Conservation (phyloP, 2,113 vertebrate species). For the Pygoscelis antarcticus region DNA sequence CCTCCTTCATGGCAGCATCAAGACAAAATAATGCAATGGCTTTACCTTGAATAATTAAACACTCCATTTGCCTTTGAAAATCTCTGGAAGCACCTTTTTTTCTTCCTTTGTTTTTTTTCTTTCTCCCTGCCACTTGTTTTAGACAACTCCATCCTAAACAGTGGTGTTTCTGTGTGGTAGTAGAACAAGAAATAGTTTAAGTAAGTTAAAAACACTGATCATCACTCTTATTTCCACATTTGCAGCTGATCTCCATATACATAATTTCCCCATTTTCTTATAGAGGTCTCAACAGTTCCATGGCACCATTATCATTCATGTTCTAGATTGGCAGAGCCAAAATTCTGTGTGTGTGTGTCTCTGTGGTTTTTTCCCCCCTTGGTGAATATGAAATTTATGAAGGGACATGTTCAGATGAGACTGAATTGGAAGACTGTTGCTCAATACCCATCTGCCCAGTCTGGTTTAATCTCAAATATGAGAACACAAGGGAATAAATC, state of each 20-base stretch:
- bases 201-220: not conserved
- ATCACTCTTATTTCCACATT: not conserved
- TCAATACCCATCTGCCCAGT: not conserved
- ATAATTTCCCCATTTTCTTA: not conserved
- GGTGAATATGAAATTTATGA: not conserved
- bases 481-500: not conserved
- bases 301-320: rapidly evolving
- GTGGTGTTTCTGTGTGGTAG: not conserved
- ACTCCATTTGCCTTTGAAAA: not conserved
- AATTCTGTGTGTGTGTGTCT: not conserved
- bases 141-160: not conserved
- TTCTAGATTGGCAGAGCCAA: not conserved
- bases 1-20: not conserved
- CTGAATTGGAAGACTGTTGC: not conserved
- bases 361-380: rapidly evolving
- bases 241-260: not conserved
- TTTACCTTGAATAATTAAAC: not conserved
- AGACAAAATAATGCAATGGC: not conserved
- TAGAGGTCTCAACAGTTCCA: not conserved
- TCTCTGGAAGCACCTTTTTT: not conserved
- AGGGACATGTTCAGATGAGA: not conserved
- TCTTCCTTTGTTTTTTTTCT: too few relatives aligned
- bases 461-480: not conserved
- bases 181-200: not conserved
- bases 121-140: not conserved